Evolutionary conservation across 2,113 vertebrate genomes (phyloP).

Genomic region (Perca fluviatilis): DNA sequence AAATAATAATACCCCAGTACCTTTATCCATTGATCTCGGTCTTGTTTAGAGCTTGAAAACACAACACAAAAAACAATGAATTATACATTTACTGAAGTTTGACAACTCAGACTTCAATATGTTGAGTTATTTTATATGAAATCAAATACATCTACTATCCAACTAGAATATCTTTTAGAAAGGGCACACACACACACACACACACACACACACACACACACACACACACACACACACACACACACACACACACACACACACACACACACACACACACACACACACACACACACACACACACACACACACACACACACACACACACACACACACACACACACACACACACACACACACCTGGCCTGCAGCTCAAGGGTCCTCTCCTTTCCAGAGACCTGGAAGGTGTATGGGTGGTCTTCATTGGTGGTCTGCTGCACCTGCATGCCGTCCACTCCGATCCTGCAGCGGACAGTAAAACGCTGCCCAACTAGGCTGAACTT

Average conservation of each 20-base stretch:
- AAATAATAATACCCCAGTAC: conserved; percentile 71
- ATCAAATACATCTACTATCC: neutral
- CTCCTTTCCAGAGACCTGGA: conserved; percentile 96
- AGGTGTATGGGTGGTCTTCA: conserved; percentile 92
- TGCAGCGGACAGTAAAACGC: conserved; percentile 90
- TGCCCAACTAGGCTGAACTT: conserved; percentile 95
- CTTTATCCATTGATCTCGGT: conserved; percentile 95
- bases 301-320: neutral
- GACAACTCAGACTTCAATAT: neutral
- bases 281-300: neutral
- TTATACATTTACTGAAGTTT: neutral
- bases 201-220: conserved; percentile 72
- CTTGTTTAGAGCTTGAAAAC: conserved; percentile 90
- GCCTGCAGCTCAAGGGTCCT: conserved; percentile 92
- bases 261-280: conserved; percentile 71
- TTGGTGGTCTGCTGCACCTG: conserved; percentile 91
- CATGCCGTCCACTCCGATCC: conserved; percentile 93
- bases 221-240: neutral
- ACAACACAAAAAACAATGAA: neutral
- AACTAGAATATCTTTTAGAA: neutral
- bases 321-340: neutral
- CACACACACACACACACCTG: conserved; percentile 82
- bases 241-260: conserved; percentile 72
- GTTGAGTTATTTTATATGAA: neutral
- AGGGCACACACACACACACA: neutral